Percentiles rank a stretch among this genome's conserved stretches.
Evolutionary conservation across 2,797 vertebrate genomes (phyloP).

Genomic region (Mormyrus hasselquistii): DNA sequence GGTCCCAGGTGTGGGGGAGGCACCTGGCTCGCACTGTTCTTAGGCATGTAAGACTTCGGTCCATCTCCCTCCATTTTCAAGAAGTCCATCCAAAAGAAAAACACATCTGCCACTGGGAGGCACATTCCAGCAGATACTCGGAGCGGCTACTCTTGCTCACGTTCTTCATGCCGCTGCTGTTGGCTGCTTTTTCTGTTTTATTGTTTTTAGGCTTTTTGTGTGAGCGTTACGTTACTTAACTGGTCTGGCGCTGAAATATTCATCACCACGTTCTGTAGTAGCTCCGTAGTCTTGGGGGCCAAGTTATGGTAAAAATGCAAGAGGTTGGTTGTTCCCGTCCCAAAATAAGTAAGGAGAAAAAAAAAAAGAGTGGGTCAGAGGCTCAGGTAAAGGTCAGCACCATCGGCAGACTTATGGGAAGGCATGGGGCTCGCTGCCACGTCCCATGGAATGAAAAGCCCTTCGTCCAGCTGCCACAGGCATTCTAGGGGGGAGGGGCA

Average conservation of each 20-base stretch:
- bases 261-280: no score
- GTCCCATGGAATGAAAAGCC: neutral
- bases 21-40: neutral
- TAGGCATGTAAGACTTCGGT: neutral
- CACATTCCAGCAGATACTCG: neutral
- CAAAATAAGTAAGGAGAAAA: neutral
- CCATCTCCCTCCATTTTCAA: neutral
- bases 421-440: neutral
- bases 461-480: neutral
- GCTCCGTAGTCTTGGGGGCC: neutral
- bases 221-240: neutral
- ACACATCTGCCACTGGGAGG: neutral
- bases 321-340: neutral
- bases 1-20: neutral
- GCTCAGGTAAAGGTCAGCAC: neutral
- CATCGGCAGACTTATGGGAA: neutral
- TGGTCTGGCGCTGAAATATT: neutral
- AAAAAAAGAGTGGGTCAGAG: neutral
- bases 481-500: neutral
- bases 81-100: conserved; percentile 1
- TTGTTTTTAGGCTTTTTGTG: neutral
- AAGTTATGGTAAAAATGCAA: neutral
- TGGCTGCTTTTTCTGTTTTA: neutral
- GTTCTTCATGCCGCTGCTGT: neutral
- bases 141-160: neutral